Evolutionary conservation across 2,113 vertebrate genomes (phyloP), one percentile per base, ranked within the genome.

Genomic region (Ictalurus furcatus): DNA sequence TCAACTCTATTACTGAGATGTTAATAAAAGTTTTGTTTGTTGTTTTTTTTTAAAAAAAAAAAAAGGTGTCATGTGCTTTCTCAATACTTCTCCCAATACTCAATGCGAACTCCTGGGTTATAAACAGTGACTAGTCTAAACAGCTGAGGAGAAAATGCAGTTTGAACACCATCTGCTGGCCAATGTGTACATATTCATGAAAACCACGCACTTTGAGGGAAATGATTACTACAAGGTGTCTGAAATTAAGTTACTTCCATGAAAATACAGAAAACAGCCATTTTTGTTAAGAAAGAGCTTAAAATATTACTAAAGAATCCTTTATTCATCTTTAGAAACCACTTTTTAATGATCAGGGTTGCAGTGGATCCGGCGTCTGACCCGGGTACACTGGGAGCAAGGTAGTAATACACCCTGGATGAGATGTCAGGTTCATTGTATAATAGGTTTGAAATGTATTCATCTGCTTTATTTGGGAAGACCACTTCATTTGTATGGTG

Each of bases 1-100:
- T 97, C 96, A 93, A 96, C 93, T 96, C 96, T 97, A 97, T 96
- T 96, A 93, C 92, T 96, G 91, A 96, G 96, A 96, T 95, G 94
- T 97, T 91, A 96, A 96, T 96, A 96, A 97, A 95, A 90, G 85
- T 91, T 91, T 91, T 92, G 97, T 98, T 96, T 95, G 96, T 87
- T 61, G 11, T 98, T 96, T 95, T 96, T 86, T 59, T 48, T n/a
- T n/a, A n/a, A n/a, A n/a, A 44, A 44, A 44, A 44, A 44, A 44
- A 40, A 76, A 21, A 97, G 96, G 91, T 90, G 81, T 67, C 91
- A 84, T 92, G 85, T 89, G 85, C 95, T 93, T 93, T 73, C n/a
- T 84, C 56, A 21, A 8, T 82, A 28, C 30, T 56, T 78, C 63
- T 52, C n/a, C n/a, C 76, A 23, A 19, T 34, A 16, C 30, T 17